phyloP scores from a whole-genome alignment of 2,113 vertebrate species.

The Platichthys stellatus region DNA sequence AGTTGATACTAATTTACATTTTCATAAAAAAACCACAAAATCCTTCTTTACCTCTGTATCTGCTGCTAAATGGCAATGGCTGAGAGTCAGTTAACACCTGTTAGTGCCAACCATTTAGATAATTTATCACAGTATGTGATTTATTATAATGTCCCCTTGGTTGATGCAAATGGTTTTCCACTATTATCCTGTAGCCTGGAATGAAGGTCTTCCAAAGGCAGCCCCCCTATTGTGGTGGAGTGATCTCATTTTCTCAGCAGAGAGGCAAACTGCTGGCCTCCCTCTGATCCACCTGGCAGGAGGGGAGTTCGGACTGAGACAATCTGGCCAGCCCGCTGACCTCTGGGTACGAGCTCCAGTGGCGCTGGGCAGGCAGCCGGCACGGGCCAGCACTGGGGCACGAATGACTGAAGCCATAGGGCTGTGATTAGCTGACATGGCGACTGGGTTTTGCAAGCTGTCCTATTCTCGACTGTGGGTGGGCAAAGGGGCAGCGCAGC shows the following conservation, averaged over 20 bases:
- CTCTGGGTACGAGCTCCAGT: constrained; percentile 74
- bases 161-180: constrained; percentile 75
- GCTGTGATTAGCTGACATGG: constrained; percentile 82
- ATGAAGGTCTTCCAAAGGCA: constrained; percentile 75
- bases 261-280: constrained; percentile 60
- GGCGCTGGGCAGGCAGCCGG: constrained; percentile 67
- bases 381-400: constrained; percentile 59
- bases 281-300: constrained; percentile 76
- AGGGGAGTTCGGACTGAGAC: constrained; percentile 67
- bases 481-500: constrained; percentile 66
- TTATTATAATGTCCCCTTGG: constrained; percentile 68
- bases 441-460: constrained; percentile 82
- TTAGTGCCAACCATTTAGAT: constrained; percentile 54
- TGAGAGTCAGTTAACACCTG: constrained; percentile 58
- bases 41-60: constrained; percentile 27
- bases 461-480: constrained; percentile 74
- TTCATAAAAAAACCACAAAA: constrained; percentile 26
- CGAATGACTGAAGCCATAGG: constrained; percentile 71
- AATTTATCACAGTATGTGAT: constrained; percentile 70
- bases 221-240: constrained; percentile 63
- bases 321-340: constrained; percentile 70
- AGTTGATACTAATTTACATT: constrained; percentile 1
- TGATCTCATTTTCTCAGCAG: constrained; percentile 76
- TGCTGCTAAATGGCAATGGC: constrained; percentile 51
- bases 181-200: constrained; percentile 67